Evolutionary conservation across 2,888 invertebrate species (phyloP), one percentile per base, ranked within the genome.

Genomic region (Nemapogon koenigi): DNA sequence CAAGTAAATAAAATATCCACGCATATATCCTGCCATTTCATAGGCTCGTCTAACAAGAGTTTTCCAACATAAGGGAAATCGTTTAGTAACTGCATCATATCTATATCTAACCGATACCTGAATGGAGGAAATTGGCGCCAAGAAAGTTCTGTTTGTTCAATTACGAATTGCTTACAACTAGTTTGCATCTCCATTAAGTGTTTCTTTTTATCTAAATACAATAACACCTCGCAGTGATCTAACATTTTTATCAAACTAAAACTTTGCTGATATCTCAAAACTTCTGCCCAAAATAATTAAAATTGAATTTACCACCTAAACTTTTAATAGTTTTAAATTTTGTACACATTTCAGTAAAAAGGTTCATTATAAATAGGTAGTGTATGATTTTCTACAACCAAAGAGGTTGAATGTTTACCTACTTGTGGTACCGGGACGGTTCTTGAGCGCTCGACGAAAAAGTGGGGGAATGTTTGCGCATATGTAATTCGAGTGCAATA

Each of bases 181-280:
- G 44, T 48, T 51, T 58, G 59, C 61, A 78, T 73, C 3, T 56
- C 46, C 3, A 27, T 16, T 42, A 75, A 49, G 42, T 56, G 48
- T 40, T 54, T 52, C 55, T 57, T 66, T 51, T 46, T 59, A 35
- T 75, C 73, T 16, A 76, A 57, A 46, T 70, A 78, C 41, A 71
- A 54, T 59, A 75, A 57, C 42, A 75, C 50, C 41, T 63, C 49
- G 39, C 56, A 58, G 28, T 53, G 50, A 14, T 57, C 38, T 41
- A 72, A 60, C 64, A 69, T 70, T 16, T 28, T 28, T 4, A 31
- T 15, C 8, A n/a, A 22, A 22, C 19, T 18, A 30, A 30, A 4
- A 7, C 6, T 30, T 30, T 30, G 4, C 14, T 3, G 32, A 27
- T 13, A 30, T 15, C 4, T 30, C 16, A 13, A 22, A 22, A 30